A percentile compares a stretch with the other conserved stretches of the same genome.
Evolutionary conservation across 2,888 invertebrate species (phyloP).

Genomic region (Lacanobia oleracea): DNA sequence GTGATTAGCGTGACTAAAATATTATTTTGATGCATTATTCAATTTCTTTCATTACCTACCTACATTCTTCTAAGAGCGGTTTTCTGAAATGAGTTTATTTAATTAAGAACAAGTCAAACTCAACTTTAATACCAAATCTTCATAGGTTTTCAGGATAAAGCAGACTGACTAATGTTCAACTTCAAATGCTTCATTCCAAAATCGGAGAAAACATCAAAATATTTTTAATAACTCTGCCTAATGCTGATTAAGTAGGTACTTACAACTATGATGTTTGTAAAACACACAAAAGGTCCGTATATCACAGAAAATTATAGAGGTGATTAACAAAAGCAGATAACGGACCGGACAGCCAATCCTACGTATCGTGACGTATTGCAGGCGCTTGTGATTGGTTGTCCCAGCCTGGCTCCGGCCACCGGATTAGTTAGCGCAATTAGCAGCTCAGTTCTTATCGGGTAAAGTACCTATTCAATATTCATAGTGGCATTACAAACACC

Average conservation of each 20-base stretch:
- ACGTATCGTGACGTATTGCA: conserved; percentile 43
- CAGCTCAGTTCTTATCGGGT: conserved; percentile 56
- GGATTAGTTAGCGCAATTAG: conserved; percentile 58
- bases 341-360: conserved; percentile 43
- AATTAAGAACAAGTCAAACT: too few species aligned
- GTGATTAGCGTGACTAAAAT: background rate
- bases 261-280: conserved; percentile 2
- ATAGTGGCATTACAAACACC: conserved; percentile 36
- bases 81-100: too few species aligned
- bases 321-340: conserved; percentile 54
- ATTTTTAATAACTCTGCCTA: background rate
- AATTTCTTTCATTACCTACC: background rate
- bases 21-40: background rate
- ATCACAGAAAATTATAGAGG: conserved; percentile 26
- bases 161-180: too few species aligned
- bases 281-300: conserved; percentile 30
- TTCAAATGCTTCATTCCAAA: too few species aligned
- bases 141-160: too few species aligned
- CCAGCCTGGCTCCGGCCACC: conserved; percentile 33
- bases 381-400: conserved; percentile 36
- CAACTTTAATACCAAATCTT: too few species aligned
- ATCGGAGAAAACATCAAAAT: background rate
- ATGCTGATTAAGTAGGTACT: background rate
- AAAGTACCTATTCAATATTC: conserved; percentile 55
- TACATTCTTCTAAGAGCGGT: background rate